Percentiles rank a stretch among this genome's conserved stretches.
These are phyloP conservation scores for Arrhopalites spinosus DNA, from an alignment of 2,888 invertebrate genomes.

Conservation along the genomic window DNA sequence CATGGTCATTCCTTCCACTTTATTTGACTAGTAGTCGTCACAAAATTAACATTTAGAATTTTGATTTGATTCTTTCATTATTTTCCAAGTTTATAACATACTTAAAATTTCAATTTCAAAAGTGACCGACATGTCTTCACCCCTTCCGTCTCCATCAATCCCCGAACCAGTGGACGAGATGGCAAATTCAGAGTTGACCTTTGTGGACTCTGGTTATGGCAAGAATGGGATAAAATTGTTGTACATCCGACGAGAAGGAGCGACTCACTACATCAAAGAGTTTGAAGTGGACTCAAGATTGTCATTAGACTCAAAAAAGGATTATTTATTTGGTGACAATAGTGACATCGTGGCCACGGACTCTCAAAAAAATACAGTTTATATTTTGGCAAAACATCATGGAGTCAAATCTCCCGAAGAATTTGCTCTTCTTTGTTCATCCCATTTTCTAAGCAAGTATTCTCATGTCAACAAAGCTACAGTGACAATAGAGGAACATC, in stretches of 20 bases:
- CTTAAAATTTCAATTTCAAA: too few species aligned
- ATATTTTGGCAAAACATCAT: slow-evolving; percentile 75
- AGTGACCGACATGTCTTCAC: too few species aligned
- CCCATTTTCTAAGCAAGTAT: slow-evolving; percentile 76
- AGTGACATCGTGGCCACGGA: slow-evolving; percentile 75
- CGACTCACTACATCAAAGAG: slow-evolving; percentile 73
- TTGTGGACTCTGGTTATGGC: slow-evolving; percentile 72
- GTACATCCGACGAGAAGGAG: slow-evolving; percentile 62
- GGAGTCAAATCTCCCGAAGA: slow-evolving; percentile 76
- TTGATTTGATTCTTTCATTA: too few species aligned
- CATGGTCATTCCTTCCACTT: too few species aligned
- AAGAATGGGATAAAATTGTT: slow-evolving; percentile 63
- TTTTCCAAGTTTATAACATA: too few species aligned
- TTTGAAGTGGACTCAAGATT: slow-evolving; percentile 75
- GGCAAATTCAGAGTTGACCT: slow-evolving; percentile 62
- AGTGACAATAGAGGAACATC: slow-evolving; percentile 73
- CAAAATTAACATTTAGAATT: too few species aligned
- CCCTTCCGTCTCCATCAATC: too few species aligned
- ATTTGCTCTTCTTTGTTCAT: slow-evolving; percentile 74
- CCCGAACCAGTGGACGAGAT: not conserved
- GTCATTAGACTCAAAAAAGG: slow-evolving; percentile 71
- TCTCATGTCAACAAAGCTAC: slow-evolving; percentile 73
- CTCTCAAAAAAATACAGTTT: slow-evolving; percentile 81
- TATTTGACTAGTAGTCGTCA: too few species aligned
- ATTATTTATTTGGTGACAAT: slow-evolving; percentile 77